Evolutionary conservation across 2,113 vertebrate genomes (phyloP), one percentile per base, ranked within the genome.

Genomic region (Leucoraja erinaceus): DNA sequence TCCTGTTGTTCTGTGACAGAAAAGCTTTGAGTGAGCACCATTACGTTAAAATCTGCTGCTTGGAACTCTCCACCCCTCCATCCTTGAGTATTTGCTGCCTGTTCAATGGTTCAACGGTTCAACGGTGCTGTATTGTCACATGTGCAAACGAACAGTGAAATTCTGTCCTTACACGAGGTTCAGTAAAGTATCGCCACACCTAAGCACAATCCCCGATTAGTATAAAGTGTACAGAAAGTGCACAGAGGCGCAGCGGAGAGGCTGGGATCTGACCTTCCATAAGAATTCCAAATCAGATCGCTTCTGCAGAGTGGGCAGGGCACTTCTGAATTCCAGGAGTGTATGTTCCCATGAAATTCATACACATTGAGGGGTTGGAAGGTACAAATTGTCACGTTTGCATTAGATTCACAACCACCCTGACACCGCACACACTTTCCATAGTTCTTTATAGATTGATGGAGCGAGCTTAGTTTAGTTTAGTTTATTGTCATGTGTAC

Each of bases 11-110:
- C 10, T 22, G 22, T 84, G 11, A 84, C 11, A 56, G 81, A 59
- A n/a, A 61, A 84, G 54, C 54, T n/a, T 84, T 84, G 56, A 84
- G 81, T 61, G 25, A n/a, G 56, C 81, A 84, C 54, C 81, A 61
- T 84, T 84, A 22, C 54, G 10, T n/a, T n/a, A n/a, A 61, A 84
- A 84, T 61, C 54, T 84, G 81, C 56, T 84, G 22, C 56, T 59
- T 61, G 56, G 56, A 61, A 61, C n/a, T n/a, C 81, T 61, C 81
- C 81, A n/a, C 81, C 47, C 25, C 3, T 84, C 16, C 54, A 28
- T 61, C 25, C 56, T 61, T n/a, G 9, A 84, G 22, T 25, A 83
- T 9, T 83, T 83, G 47, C 33, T 25, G 22, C 79, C 54, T 47
- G 38, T 47, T 47, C 38, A 47, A 47, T 47, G 38, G 38, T 47